Base-by-base conservation (phyloP, 2,888 invertebrate species). In the Amiota minor region DNA sequence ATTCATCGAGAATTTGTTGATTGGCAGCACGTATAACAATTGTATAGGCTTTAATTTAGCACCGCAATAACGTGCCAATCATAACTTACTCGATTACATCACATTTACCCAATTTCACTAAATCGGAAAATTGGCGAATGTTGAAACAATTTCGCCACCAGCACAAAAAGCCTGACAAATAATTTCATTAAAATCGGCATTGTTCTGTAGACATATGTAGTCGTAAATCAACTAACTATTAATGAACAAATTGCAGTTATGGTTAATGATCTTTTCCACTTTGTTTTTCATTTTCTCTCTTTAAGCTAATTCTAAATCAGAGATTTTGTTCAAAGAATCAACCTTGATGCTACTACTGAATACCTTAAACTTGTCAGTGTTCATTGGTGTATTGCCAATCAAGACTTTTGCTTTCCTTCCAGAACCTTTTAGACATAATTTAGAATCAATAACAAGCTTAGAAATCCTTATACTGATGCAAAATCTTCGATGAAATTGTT, bases 211-310 rank as follows among this genome's bases (percentile, higher is more conserved):
- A n/a, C n/a, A n/a, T n/a, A n/a, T n/a, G n/a, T 99, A 99, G 91
- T 99, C 99, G 92, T 99, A 99, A 90, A 99, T 99, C 80, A 99
- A 91, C 90, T 99, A 99, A 79, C 96, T 95, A 91, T 99, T 99
- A 88, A 99, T 98, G 89, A 99, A 99, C 0, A 99, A 99, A 91
- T 96, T 99, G 91, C 96, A 96, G 80, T 97, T 96, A 90, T 99
- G 98, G 78, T 93, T 94, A 69, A 99, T 89, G 82, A 99, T 99
- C 90, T 97, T 97, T 85, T 96, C 95, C 2, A 99, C 98, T 92
- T 99, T 99, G 83, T 98, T 97, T 89, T 98, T 98, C 99, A 99
- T 99, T 89, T 99, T 99, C 88, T 98, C 97, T 88, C 99, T 99
- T 89, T 99, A 99, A 1, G 99, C 99, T 65, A 96, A 90, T 91